Conservation (phyloP, 2,888 invertebrate genomes). For the Diloba caeruleocephala region DNA sequence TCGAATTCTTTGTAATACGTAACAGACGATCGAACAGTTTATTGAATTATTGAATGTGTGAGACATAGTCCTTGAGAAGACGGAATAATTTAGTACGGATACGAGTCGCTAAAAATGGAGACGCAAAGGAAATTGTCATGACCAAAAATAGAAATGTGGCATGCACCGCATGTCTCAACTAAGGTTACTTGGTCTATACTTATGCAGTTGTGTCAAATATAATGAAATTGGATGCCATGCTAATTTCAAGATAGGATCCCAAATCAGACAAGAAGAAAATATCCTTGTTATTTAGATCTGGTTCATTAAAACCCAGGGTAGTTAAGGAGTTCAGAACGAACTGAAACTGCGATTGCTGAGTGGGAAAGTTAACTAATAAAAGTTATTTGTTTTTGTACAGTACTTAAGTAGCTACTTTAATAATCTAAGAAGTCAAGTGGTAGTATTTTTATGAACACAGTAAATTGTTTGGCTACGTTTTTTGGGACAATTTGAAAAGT, state of each 20-base stretch:
- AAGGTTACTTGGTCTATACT: slow-evolving; percentile 5
- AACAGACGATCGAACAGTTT: slow-evolving; percentile 20
- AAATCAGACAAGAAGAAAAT: slow-evolving; percentile 15
- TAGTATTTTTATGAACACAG: slow-evolving; percentile 38
- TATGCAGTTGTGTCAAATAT: slow-evolving; percentile 14
- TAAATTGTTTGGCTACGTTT: slow-evolving; percentile 38
- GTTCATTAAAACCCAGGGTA: slow-evolving; percentile 32
- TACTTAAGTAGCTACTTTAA: slow-evolving; percentile 42
- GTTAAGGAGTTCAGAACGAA: slow-evolving; percentile 39
- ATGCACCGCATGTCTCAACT: slow-evolving; percentile 26
- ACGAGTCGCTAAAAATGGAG: slow-evolving; percentile 18
- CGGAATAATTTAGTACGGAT: slow-evolving; percentile 7
- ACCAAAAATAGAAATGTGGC: slow-evolving; percentile 40
- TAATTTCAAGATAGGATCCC: slow-evolving; percentile 25
- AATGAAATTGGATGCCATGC: slow-evolving; percentile 24
- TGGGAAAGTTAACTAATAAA: slow-evolving; percentile 47
- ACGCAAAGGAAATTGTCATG: slow-evolving; percentile 29
- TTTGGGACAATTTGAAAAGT: slow-evolving; percentile 46
- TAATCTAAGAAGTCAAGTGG: slow-evolving; percentile 43
- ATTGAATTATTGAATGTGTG: slow-evolving; percentile 22
- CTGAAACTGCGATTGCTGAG: slow-evolving; percentile 36
- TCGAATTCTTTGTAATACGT: slow-evolving; percentile 13
- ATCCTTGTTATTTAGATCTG: slow-evolving; percentile 22
- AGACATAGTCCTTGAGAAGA: slow-evolving; percentile 6
- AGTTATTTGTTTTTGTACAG: slow-evolving; percentile 50